phyloP scores from a whole-genome alignment of 2,797 vertebrate genomes.

The Characodon lateralis region DNA sequence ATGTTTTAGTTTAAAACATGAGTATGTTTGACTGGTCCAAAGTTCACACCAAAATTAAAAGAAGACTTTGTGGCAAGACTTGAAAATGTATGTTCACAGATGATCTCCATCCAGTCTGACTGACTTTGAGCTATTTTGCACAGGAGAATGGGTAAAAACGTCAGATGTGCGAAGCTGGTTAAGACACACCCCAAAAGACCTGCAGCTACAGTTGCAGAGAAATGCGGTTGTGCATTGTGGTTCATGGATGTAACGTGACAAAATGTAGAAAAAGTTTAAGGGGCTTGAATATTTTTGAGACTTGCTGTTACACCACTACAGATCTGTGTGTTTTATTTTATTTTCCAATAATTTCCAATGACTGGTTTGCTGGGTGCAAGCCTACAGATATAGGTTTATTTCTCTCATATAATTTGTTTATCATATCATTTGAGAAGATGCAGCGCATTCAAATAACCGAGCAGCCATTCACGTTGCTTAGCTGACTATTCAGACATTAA shows the following conservation, averaged over 20 bases:
- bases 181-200: background rate
- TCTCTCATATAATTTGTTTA: background rate
- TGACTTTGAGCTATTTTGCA: background rate
- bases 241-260: background rate
- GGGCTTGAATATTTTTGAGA: background rate
- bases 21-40: background rate
- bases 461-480: constrained; percentile 7
- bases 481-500: constrained; percentile 22
- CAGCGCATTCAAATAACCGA: constrained; percentile 15
- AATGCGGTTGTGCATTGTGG: background rate
- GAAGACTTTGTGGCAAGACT: background rate
- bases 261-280: background rate
- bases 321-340: constrained; percentile 12
- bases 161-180: background rate
- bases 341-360: background rate
- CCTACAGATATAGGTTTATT: constrained; percentile 11
- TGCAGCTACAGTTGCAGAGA: background rate
- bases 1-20: background rate
- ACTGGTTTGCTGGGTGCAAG: background rate
- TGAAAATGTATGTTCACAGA: background rate
- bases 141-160: background rate
- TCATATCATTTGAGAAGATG: constrained; percentile 13
- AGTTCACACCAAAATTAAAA: background rate
- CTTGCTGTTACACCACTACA: background rate
- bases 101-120: background rate